Evolutionary conservation across 1,140 invertebrate species (phyloP).

Genomic region (Cherax destructor): DNA sequence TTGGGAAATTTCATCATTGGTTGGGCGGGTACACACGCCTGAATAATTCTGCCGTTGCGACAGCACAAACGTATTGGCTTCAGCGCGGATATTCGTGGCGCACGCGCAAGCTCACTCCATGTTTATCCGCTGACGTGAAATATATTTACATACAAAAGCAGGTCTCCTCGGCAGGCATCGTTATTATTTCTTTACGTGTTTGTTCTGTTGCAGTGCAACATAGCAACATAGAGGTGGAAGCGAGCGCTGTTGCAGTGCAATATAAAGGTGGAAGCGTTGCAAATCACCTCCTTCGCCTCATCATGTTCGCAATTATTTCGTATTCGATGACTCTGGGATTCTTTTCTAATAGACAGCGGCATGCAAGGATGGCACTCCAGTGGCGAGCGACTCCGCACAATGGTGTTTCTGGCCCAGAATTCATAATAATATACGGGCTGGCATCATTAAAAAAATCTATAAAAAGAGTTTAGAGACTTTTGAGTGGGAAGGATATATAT

Average conservation of each 20-base stretch:
- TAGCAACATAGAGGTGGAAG: neutral
- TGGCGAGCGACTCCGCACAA: neutral
- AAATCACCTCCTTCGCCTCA: neutral
- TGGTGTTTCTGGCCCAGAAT: neutral
- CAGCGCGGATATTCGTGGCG: neutral
- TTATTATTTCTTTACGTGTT: constrained; percentile 6
- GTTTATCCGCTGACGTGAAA: neutral
- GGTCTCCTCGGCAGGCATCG: neutral
- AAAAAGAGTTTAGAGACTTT: neutral
- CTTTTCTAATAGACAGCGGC: neutral
- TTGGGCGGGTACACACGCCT: neutral
- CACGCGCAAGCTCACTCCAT: neutral
- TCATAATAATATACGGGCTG: neutral
- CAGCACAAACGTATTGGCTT: neutral
- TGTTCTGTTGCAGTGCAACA: neutral
- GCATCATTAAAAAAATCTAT: constrained; percentile 11
- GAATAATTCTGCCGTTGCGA: constrained; percentile 6
- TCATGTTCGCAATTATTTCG: neutral
- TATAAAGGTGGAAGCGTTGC: neutral
- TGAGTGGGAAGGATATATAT: neutral
- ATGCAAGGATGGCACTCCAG: neutral
- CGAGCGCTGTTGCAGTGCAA: neutral
- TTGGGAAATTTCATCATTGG: constrained; percentile 17
- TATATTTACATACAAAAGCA: constrained; percentile 10
- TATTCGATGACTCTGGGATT: neutral